phyloP scores from a whole-genome alignment of 1,140 invertebrate species.

The Dreissena polymorpha region DNA sequence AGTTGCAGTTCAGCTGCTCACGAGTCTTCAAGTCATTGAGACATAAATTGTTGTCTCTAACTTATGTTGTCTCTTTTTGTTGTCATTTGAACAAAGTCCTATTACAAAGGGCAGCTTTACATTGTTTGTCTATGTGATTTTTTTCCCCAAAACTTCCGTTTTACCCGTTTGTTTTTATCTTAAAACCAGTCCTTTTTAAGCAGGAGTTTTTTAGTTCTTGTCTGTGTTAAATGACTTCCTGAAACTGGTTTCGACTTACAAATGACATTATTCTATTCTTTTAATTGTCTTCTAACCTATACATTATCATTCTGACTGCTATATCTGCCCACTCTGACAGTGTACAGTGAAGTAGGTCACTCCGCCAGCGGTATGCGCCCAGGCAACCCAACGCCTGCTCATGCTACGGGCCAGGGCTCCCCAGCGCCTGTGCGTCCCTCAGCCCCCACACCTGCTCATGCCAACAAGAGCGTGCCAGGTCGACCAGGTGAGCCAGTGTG shows the following conservation, averaged over 20 bases:
- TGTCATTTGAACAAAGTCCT: neutral
- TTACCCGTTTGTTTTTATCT: no score
- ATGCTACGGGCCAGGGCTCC: constrained; percentile 74
- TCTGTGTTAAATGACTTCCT: no score
- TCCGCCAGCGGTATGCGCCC: constrained; percentile 73
- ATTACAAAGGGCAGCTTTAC: no score
- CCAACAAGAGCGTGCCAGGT: constrained; percentile 66
- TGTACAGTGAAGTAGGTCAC: constrained; percentile 65
- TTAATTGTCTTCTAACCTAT: no score
- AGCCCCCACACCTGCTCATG: constrained; percentile 75
- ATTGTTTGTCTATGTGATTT: no score
- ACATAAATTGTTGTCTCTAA: no score
- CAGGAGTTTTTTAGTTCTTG: no score
- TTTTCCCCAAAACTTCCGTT: no score
- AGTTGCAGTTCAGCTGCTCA: neutral
- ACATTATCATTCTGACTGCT: no score
- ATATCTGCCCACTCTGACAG: constrained; percentile 17
- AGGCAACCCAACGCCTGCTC: constrained; percentile 77
- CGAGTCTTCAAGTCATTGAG: neutral
- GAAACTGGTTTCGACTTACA: no score
- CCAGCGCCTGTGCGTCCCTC: constrained; percentile 72
- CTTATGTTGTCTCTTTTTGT: neutral
- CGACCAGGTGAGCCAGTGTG: constrained; percentile 67
- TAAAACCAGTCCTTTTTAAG: no score
- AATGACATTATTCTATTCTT: no score